Conservation (phyloP, 2,113 vertebrate genomes). For the Chlamydotis undulata region DNA sequence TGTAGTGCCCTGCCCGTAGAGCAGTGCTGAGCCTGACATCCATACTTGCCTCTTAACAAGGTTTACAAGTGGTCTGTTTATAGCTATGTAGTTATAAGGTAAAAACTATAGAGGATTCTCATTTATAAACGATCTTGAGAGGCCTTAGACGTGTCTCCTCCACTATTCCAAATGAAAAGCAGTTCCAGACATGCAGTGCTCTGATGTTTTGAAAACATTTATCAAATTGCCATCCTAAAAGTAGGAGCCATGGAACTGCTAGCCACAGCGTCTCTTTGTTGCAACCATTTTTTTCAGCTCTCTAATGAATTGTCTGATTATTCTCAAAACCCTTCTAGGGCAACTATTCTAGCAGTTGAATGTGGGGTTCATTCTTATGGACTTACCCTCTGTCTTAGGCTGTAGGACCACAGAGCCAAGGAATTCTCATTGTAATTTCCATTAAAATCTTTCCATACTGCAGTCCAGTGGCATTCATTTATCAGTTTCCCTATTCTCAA, state of each 20-base stretch:
- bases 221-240: background rate
- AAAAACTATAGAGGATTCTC: background rate
- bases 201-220: background rate
- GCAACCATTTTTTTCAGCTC: background rate
- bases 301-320: background rate
- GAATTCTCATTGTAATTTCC: background rate
- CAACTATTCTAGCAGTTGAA: background rate
- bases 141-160: background rate
- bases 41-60: background rate
- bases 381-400: background rate
- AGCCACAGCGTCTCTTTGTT: background rate
- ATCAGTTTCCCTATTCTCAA: background rate
- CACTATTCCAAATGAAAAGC: background rate
- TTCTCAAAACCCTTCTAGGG: background rate
- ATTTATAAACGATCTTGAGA: background rate
- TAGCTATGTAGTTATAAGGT: background rate
- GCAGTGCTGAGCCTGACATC: background rate
- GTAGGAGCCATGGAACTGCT: too few species aligned
- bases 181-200: background rate
- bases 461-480: background rate
- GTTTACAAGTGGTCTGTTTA: background rate
- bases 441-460: background rate
- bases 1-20: background rate
- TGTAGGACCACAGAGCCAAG: background rate
- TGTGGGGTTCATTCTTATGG: background rate